Evolutionary conservation across 2,888 invertebrate genomes (phyloP).

Genomic region (Scaptomyza cyrtandrae): DNA sequence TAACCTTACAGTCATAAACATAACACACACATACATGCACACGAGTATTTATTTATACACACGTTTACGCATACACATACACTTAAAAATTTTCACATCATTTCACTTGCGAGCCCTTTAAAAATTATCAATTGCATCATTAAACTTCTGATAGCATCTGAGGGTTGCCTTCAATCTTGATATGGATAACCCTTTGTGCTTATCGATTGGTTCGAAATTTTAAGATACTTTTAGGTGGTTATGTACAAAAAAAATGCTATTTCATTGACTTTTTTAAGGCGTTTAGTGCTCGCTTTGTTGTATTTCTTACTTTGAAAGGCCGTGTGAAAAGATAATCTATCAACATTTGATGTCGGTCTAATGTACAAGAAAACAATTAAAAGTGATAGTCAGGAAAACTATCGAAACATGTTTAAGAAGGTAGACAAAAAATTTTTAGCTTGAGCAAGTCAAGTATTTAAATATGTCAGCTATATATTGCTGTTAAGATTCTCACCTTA

Average conservation of each 20-base stretch:
- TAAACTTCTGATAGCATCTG: constrained; percentile 60
- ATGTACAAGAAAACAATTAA: too few species aligned
- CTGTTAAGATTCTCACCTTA: constrained; percentile 3
- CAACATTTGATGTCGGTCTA: background rate
- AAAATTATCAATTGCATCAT: constrained; percentile 68
- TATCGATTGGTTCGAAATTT: constrained; percentile 22
- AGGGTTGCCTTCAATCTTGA: constrained; percentile 2
- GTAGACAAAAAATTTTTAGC: too few species aligned
- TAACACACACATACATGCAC: constrained; percentile 24
- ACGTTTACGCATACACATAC: background rate
- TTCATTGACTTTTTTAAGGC: background rate
- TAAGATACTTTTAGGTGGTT: constrained; percentile 9
- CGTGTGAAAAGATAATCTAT: too few species aligned
- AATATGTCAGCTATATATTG: too few species aligned
- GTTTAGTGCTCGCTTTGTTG: background rate
- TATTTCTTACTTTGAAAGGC: too few species aligned
- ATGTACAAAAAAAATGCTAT: constrained; percentile 3
- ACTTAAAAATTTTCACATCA: constrained; percentile 62
- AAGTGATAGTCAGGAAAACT: too few species aligned
- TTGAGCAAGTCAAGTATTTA: too few species aligned
- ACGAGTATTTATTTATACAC: constrained; percentile 3
- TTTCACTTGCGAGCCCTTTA: constrained; percentile 61
- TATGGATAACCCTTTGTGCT: constrained; percentile 21
- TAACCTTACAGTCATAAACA: constrained; percentile 51
- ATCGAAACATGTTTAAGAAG: too few species aligned